phyloP scores from a whole-genome alignment of 2,888 invertebrate species.

The Lasioglossum vierecki region DNA sequence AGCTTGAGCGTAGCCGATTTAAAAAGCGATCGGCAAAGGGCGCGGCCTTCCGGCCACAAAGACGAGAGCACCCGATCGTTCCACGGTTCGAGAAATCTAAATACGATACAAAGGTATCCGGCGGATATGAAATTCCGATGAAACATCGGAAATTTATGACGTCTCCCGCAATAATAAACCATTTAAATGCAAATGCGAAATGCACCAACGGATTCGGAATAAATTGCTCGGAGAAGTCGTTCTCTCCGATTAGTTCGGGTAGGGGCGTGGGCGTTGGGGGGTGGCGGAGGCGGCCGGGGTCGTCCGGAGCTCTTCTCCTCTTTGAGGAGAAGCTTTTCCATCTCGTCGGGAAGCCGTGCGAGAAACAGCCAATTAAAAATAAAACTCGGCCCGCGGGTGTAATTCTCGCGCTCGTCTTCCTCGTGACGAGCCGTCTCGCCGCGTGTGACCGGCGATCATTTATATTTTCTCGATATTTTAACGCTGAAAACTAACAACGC shows the following conservation, averaged over 20 bases:
- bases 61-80: neutral
- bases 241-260: constrained; percentile 37
- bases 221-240: constrained; percentile 47
- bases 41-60: neutral
- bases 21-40: neutral
- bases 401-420: constrained; percentile 20
- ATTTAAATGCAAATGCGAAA: constrained; percentile 54
- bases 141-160: constrained; percentile 32
- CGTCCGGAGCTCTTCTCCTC: constrained; percentile 4
- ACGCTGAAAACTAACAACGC: neutral
- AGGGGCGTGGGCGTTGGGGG: neutral
- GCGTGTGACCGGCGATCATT: neutral
- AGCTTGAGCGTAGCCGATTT: neutral
- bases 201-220: constrained; percentile 38
- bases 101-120: constrained; percentile 13
- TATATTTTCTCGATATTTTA: constrained; percentile 17
- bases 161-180: constrained; percentile 28
- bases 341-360: constrained; percentile 45
- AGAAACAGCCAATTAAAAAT: constrained; percentile 55
- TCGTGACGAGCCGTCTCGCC: neutral
- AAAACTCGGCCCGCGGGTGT: constrained; percentile 25
- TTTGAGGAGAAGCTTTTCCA: constrained; percentile 32
- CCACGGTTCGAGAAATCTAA: constrained; percentile 3
- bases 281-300: neutral
- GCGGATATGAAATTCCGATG: constrained; percentile 19